Evolutionary conservation across 1,140 invertebrate genomes (phyloP).

Genomic region (Hyles vespertilio): DNA sequence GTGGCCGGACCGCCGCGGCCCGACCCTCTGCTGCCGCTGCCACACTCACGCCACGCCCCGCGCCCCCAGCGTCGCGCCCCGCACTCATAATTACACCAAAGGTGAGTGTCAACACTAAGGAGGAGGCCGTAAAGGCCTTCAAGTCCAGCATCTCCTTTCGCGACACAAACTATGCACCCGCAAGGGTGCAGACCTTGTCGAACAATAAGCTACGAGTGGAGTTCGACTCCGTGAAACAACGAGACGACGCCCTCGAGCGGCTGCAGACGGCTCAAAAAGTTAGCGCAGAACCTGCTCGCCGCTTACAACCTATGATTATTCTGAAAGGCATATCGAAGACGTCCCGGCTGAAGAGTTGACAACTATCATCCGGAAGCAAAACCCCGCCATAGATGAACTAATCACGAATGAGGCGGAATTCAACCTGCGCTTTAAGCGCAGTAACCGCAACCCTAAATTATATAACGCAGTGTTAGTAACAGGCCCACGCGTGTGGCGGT

Average conservation of each 20-base stretch:
- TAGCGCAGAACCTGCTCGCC: neutral
- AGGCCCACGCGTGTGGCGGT: neutral
- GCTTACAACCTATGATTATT: neutral
- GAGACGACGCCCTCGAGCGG: neutral
- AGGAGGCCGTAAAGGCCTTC: no score
- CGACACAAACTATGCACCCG: neutral
- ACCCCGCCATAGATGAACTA: neutral
- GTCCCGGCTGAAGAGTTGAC: neutral
- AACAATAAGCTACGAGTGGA: neutral
- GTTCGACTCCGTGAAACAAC: neutral
- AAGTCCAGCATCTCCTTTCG: no score
- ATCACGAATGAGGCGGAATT: neutral
- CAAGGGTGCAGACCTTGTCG: neutral
- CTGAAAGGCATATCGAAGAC: neutral
- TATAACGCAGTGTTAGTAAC: neutral
- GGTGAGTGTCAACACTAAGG: no score
- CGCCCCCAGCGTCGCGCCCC: neutral
- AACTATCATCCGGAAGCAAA: neutral
- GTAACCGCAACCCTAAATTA: neutral
- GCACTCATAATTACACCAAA: no score
- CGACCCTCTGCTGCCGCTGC: no score
- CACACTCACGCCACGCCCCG: no score
- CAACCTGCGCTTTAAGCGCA: neutral
- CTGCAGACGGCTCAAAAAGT: neutral
- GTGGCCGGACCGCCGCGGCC: no score